Percentiles rank a stretch among this genome's conserved stretches.
Conservation (phyloP, 2,113 vertebrate genomes). For the Beaufortia kweichowensis region DNA sequence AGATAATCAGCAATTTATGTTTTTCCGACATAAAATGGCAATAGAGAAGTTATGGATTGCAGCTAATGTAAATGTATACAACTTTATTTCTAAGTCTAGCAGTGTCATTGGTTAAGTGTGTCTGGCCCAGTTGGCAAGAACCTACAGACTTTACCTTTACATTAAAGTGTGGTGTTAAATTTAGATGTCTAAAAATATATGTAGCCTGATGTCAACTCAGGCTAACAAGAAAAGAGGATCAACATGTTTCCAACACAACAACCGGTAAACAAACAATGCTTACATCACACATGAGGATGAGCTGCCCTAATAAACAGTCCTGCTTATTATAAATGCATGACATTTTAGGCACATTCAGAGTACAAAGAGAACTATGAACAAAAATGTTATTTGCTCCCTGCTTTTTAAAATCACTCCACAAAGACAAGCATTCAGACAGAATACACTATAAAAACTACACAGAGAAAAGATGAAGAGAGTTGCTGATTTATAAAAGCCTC, state of each 20-base stretch:
- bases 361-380: constrained; percentile 13
- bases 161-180: not conserved
- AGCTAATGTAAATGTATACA: too few relatives aligned
- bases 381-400: not conserved
- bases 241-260: constrained; percentile 5
- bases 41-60: too few relatives aligned
- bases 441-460: not conserved
- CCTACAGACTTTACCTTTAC: too few relatives aligned
- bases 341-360: not conserved
- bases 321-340: not conserved
- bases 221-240: constrained; percentile 25
- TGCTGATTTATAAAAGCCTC: constrained; percentile 1
- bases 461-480: not conserved
- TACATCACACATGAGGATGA: not conserved
- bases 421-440: not conserved
- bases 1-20: too few relatives aligned
- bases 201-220: constrained; percentile 2
- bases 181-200: not conserved
- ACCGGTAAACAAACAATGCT: not conserved
- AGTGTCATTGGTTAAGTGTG: too few relatives aligned
- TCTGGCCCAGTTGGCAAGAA: too few relatives aligned
- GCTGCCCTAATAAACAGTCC: not conserved
- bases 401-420: not conserved
- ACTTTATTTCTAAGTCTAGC: too few relatives aligned
- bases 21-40: too few relatives aligned